Percentiles rank a stretch among this genome's conserved stretches.
Conservation (phyloP, 2,888 invertebrate genomes). For the Latrodectus hesperus region DNA sequence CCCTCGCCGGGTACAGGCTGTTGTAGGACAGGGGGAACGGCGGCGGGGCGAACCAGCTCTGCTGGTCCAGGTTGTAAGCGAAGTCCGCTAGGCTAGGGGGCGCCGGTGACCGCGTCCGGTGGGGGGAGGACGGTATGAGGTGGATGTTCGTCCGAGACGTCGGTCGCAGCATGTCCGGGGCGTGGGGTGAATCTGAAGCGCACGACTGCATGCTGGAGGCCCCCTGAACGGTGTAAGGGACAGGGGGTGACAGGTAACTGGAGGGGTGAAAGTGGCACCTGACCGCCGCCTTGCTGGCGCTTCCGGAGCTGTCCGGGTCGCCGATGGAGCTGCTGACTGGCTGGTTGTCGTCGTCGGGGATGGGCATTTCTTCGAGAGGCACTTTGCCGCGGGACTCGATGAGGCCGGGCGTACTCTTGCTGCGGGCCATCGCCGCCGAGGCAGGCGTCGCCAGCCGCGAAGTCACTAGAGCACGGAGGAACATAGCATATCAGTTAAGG, state of each 20-base stretch:
- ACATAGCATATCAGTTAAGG: too few species aligned
- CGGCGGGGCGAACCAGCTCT: slow-evolving; percentile 33
- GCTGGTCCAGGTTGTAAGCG: slow-evolving; percentile 41
- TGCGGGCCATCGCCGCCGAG: slow-evolving; percentile 93
- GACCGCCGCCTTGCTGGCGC: background rate
- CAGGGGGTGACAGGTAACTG: slow-evolving; percentile 57
- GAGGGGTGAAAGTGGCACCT: slow-evolving; percentile 11
- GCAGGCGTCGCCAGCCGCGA: slow-evolving; percentile 31
- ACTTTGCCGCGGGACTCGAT: slow-evolving; percentile 93
- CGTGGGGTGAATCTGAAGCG: slow-evolving; percentile 39
- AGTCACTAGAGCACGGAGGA: background rate
- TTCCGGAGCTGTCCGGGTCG: slow-evolving; percentile 42
- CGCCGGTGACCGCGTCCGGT: slow-evolving; percentile 41
- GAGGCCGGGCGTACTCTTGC: slow-evolving; percentile 95
- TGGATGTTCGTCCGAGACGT: slow-evolving; percentile 63
- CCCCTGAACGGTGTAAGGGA: slow-evolving; percentile 27
- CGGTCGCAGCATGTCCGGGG: slow-evolving; percentile 22
- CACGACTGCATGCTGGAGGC: slow-evolving; percentile 51
- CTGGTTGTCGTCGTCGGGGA: slow-evolving; percentile 38
- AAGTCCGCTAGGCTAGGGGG: slow-evolving; percentile 1
- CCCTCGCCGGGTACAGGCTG: slow-evolving; percentile 78
- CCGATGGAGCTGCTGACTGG: slow-evolving; percentile 17
- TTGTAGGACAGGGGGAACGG: slow-evolving; percentile 22
- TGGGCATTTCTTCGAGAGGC: slow-evolving; percentile 86
- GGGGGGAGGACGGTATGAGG: slow-evolving; percentile 70